phyloP scores from a whole-genome alignment of 2,888 invertebrate genomes.

The Hydrotaea diabolus region DNA sequence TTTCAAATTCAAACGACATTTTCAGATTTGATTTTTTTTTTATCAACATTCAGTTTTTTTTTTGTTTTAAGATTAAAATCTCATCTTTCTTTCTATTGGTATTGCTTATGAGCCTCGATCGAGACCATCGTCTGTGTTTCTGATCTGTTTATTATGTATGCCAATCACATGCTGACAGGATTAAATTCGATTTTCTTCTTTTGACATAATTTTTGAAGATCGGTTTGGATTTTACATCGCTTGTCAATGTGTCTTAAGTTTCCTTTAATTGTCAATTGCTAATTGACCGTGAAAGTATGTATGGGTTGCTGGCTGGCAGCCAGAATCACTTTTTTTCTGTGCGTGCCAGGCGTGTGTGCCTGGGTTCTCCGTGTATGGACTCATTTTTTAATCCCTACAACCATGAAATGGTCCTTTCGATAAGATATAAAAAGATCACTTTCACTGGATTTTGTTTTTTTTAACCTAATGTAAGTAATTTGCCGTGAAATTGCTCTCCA shows the following conservation, averaged over 20 bases:
- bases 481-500: constrained; percentile 10
- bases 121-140: constrained; percentile 48
- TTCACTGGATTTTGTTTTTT: constrained; percentile 21
- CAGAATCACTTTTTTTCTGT: constrained; percentile 37
- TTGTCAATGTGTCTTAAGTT: constrained; percentile 25
- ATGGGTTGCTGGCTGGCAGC: background rate
- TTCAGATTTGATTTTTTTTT: background rate
- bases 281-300: constrained; percentile 63
- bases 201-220: constrained; percentile 16
- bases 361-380: no score
- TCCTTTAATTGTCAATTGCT: constrained; percentile 53
- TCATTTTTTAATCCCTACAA: constrained; percentile 46
- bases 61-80: constrained; percentile 71
- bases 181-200: constrained; percentile 69
- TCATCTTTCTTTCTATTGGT: no score
- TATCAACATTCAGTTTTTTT: constrained; percentile 41
- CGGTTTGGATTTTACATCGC: constrained; percentile 35
- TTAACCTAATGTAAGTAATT: constrained; percentile 13
- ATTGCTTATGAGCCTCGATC: constrained; percentile 19
- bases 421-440: constrained; percentile 31
- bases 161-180: constrained; percentile 78
- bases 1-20: constrained; percentile 50
- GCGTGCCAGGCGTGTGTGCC: background rate
- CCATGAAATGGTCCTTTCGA: constrained; percentile 50
- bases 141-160: constrained; percentile 69